Evolutionary conservation across 2,797 vertebrate species (phyloP).

Genomic region (Poecilia picta): DNA sequence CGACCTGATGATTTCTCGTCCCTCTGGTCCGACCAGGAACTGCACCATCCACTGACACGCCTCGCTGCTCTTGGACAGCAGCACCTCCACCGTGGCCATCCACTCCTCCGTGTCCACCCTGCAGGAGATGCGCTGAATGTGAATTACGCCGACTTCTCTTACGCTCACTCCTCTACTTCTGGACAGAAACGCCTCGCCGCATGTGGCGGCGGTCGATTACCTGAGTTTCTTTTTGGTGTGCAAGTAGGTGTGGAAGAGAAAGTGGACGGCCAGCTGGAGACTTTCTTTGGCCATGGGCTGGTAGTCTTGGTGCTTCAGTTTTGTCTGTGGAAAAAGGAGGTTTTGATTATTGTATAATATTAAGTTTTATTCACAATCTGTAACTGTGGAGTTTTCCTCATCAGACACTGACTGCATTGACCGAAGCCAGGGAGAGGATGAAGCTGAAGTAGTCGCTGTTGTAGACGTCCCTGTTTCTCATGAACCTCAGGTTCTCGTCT

Average conservation of each 20-base stretch:
- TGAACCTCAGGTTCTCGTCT: constrained; percentile 98
- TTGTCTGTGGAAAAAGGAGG: constrained; percentile 84
- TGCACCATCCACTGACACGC: constrained; percentile 97
- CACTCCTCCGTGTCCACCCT: constrained; percentile 98
- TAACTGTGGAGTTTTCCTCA: background rate
- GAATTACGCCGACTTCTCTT: background rate
- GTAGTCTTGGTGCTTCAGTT: constrained; percentile 94
- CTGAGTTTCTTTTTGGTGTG: constrained; percentile 99
- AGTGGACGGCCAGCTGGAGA: constrained; percentile 93
- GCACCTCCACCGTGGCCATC: constrained; percentile 95
- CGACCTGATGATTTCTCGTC: constrained; percentile 93
- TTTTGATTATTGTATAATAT: background rate
- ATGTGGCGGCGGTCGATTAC: constrained; percentile 61
- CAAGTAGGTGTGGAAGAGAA: constrained; percentile 97
- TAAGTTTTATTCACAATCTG: background rate
- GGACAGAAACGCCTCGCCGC: background rate
- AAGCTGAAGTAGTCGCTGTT: constrained; percentile 99
- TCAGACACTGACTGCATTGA: constrained; percentile 89
- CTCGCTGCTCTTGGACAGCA: constrained; percentile 94
- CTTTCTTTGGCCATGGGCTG: constrained; percentile 96
- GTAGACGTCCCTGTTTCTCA: constrained; percentile 98
- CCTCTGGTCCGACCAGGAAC: constrained; percentile 92
- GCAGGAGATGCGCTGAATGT: constrained; percentile 33
- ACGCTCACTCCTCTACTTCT: background rate
- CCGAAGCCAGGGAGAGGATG: constrained; percentile 92